Base-by-base conservation (phyloP, 2,797 vertebrate species). In the Gorsachius magnificus region DNA sequence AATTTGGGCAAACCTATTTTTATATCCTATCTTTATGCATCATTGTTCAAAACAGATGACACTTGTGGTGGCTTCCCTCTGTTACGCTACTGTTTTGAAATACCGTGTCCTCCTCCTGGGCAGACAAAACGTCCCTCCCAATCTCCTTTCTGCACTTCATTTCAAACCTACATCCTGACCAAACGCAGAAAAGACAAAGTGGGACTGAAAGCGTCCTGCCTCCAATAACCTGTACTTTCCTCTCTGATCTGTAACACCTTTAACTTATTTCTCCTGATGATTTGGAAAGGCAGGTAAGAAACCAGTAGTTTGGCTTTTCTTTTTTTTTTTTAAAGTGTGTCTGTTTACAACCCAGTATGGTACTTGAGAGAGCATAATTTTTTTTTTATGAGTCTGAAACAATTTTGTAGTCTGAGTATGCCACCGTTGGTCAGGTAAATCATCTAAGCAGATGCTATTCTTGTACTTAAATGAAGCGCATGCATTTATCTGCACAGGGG, bases 121-220 rank as follows among this genome's bases (percentile, higher is more conserved):
- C 0, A 5, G 54, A 41, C 0, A 17, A 84, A 93, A 72, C 0
- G 0, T 24, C 11, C 65, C 41, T 65, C 38, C 33, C 29, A 50
- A 7, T 12, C 16, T 86, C 28, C 31, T 60, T 77, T 35, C 35
- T 63, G 58, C 9, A 33, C 16, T 68, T 90, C 4, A 41, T 70
- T 79, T 87, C 68, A 72, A 81, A 71, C 19, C 29, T 22, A 50
- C 16, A 20, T 77, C 51, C 36, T 60, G 24, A 43, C 7, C 2
- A 7, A 83, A 91, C 5, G 38, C 21, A 48, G 46, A 54, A 83
- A 71, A 91, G 54, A 46, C 21, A 65, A 74, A 66, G 20, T 15
- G 36, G 41, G 29, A 54, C 43, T 28, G 22, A 31, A 64, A 68
- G 13, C 13, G 9, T 36, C 41, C 51, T 60, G 9, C 33, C 43